A percentile compares a stretch with the other conserved stretches of the same genome.
Evolutionary conservation across 2,888 invertebrate species (phyloP).

Genomic region (Nebria salina): DNA sequence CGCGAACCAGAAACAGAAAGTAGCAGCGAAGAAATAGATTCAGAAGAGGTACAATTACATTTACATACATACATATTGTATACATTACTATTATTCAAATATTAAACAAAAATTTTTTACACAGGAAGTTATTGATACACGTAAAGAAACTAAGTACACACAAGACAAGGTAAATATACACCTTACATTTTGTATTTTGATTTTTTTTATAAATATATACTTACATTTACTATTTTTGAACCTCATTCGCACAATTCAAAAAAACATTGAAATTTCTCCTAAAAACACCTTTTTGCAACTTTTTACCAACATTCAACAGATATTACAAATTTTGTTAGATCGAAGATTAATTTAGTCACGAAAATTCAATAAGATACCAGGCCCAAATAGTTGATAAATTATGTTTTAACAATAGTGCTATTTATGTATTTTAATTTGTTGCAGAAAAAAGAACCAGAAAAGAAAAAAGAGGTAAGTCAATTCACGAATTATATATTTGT

Average conservation of each 20-base stretch:
- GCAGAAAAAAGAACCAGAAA: conserved; percentile 57
- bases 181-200: conserved; percentile 23
- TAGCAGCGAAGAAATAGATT: conserved; percentile 49
- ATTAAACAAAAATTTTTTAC: conserved; percentile 37
- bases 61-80: conserved; percentile 23
- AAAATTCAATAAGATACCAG: too few relatives aligned
- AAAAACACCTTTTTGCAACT: too few relatives aligned
- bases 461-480: conserved; percentile 52
- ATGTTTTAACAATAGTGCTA: conserved; percentile 53
- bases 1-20: conserved; percentile 37
- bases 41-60: conserved; percentile 49
- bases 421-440: conserved; percentile 40
- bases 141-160: conserved; percentile 53
- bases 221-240: not conserved
- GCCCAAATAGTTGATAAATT: conserved; percentile 48
- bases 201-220: conserved; percentile 36
- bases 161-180: conserved; percentile 58
- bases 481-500: conserved; percentile 4
- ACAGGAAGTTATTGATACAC: conserved; percentile 49
- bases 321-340: too few relatives aligned
- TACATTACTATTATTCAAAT: conserved; percentile 2
- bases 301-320: too few relatives aligned
- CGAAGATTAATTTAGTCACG: too few relatives aligned
- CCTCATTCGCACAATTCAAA: too few relatives aligned
- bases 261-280: not conserved